A percentile compares a stretch with the other conserved stretches of the same genome.
These are phyloP conservation scores for Onchidella celtica DNA, from an alignment of 2,888 invertebrate species.

Conservation along the genomic window DNA sequence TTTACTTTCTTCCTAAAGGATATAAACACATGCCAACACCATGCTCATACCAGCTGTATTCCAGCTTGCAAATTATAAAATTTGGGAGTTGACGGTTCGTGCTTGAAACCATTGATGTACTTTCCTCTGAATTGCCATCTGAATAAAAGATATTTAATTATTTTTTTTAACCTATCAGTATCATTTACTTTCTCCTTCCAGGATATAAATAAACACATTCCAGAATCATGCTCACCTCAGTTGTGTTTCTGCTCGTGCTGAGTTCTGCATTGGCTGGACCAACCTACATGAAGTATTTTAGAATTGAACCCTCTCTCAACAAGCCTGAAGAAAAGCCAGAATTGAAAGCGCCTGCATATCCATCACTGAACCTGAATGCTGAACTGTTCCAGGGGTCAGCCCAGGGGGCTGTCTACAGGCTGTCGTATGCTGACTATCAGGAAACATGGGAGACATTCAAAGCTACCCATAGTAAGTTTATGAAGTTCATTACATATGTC, in stretches of 20 bases:
- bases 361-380: neutral
- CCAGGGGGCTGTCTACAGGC: conserved; percentile 25
- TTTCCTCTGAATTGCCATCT: neutral
- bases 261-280: conserved; percentile 41
- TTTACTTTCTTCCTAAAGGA: too few species aligned
- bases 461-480: conserved; percentile 34
- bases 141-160: neutral
- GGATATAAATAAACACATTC: too few species aligned
- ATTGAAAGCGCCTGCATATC: neutral
- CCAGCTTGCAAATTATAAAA: too few species aligned
- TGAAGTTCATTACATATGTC: too few species aligned
- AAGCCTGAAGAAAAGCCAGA: neutral
- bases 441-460: conserved; percentile 34
- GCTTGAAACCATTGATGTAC: neutral
- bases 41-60: too few species aligned
- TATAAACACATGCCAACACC: too few species aligned
- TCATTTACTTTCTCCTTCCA: neutral
- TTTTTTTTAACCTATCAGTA: neutral
- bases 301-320: conserved; percentile 28
- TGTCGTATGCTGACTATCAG: conserved; percentile 42
- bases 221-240: conserved; percentile 10
- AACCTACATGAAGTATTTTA: conserved; percentile 44
- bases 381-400: neutral
- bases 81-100: too few species aligned
- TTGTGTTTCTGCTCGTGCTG: conserved; percentile 13